Base-by-base conservation (phyloP, 1,140 invertebrate species). In the Penaeus japonicus region DNA sequence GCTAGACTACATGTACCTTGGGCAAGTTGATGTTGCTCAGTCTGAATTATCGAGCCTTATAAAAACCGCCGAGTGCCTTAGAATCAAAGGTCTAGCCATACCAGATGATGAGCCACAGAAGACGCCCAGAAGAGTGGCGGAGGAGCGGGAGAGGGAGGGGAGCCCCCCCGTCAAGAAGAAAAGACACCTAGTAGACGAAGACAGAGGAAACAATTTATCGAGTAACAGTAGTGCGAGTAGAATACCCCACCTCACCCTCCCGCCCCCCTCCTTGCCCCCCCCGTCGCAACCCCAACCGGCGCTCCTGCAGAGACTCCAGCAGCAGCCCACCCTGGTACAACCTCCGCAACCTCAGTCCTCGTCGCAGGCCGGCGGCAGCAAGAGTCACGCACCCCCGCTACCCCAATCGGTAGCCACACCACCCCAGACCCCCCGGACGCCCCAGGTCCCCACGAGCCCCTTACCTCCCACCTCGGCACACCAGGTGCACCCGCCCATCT, bases 41-140 rank as follows among this genome's bases (percentile, higher is more conserved):
- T 84, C 87, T 65, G 87, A 89, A 78, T 73, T 89, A 54, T 35
- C 87, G 18, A 89, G 87, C 82, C 87, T 89, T 84, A 89, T 89
- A 78, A 89, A 89, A 62, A 89, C 87, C 82, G 87, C 87, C 30
- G 87, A 89, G 87, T 89, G 87, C 87, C 87, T 89, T 84, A 89
- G 82, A 65, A 89, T 89, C 35, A 89, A 89, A 77, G 87, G 87
- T 39, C 70, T 89, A 73, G 87, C 87, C 73, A 89, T 89, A 32
- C 87, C 87, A 30, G 87, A 89, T 65, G 87, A 89, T 84, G 87
- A 89, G 81, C 87, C 87, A 12, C 87, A 78, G 24, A 83, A 78
- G 35, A 77, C 81, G 17, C 22, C 39, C 4, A 78, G 80, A 39
- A 89, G 82, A 57, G 70, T 32, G 17, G 32, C 81, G 7, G 87